phyloP scores from a whole-genome alignment of 2,888 invertebrate genomes.

The Camptogramma bilineatum region DNA sequence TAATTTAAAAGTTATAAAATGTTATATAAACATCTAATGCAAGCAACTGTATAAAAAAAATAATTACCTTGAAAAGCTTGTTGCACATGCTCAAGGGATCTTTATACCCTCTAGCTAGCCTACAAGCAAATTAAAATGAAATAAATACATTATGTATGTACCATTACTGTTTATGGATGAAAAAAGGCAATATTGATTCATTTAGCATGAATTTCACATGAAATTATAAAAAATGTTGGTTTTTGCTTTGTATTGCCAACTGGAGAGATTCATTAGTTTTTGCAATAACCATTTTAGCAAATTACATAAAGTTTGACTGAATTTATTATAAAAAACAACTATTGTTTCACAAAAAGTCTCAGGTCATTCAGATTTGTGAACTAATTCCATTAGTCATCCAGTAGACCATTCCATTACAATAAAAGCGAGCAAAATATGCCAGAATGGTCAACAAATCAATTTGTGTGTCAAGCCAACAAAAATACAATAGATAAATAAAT shows the following conservation, averaged over 20 bases:
- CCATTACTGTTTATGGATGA: neutral
- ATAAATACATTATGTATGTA: conserved; percentile 1
- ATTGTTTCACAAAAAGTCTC: no score
- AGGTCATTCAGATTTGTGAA: no score
- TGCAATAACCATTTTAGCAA: no score
- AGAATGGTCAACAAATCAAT: neutral
- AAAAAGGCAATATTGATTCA: neutral
- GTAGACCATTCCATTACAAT: no score
- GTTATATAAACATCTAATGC: no score
- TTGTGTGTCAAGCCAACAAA: conserved; percentile 26
- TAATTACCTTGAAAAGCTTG: conserved; percentile 58
- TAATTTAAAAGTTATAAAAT: neutral
- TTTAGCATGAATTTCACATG: conserved; percentile 21
- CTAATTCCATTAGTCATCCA: no score
- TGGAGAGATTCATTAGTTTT: no score
- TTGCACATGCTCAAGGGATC: conserved; percentile 55
- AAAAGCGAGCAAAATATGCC: no score
- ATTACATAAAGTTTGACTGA: no score
- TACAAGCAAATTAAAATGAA: conserved; percentile 55
- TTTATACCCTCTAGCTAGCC: conserved; percentile 55
- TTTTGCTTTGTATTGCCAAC: no score
- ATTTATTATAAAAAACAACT: no score
- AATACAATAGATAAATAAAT: conserved; percentile 14
- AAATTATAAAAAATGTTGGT: no score
- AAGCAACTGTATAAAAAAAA: conserved; percentile 20